A percentile compares a stretch with the other conserved stretches of the same genome.
These are phyloP conservation scores for Scylla paramamosain DNA, from an alignment of 1,140 invertebrate genomes.

Conservation along the genomic window DNA sequence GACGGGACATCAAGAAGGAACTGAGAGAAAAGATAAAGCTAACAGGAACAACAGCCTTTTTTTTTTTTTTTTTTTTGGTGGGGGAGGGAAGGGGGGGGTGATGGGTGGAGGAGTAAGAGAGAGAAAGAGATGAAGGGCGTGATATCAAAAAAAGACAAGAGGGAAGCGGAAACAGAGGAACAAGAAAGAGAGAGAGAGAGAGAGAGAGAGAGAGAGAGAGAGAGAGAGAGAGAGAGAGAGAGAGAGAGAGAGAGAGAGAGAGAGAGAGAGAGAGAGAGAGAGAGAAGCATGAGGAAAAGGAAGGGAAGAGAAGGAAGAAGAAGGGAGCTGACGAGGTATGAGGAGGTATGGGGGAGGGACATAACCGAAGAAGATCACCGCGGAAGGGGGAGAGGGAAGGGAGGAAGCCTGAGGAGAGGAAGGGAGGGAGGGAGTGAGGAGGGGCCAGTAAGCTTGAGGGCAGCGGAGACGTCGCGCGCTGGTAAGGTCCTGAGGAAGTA, in stretches of 20 bases:
- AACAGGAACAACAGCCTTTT: background rate
- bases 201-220: conserved; percentile 43
- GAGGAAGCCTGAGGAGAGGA: background rate
- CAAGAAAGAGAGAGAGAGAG: conserved; percentile 31
- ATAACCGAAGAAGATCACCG: background rate
- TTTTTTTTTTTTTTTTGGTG: too few relatives aligned
- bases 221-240: conserved; percentile 6
- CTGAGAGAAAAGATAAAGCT: background rate
- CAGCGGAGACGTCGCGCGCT: background rate
- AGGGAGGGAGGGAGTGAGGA: background rate
- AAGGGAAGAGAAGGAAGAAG: background rate
- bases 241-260: conserved; percentile 44
- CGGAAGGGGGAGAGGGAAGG: background rate
- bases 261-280: conserved; percentile 32
- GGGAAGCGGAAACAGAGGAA: background rate
- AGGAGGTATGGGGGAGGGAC: background rate
- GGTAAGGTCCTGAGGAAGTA: background rate
- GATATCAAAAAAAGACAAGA: background rate
- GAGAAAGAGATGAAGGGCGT: background rate
- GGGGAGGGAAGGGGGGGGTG: background rate
- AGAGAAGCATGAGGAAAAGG: background rate
- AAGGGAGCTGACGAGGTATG: background rate
- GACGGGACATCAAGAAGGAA: background rate
- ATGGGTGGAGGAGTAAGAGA: background rate
- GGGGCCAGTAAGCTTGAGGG: background rate